Base-by-base conservation (phyloP, 2,888 invertebrate genomes). In the Macaria notata region DNA sequence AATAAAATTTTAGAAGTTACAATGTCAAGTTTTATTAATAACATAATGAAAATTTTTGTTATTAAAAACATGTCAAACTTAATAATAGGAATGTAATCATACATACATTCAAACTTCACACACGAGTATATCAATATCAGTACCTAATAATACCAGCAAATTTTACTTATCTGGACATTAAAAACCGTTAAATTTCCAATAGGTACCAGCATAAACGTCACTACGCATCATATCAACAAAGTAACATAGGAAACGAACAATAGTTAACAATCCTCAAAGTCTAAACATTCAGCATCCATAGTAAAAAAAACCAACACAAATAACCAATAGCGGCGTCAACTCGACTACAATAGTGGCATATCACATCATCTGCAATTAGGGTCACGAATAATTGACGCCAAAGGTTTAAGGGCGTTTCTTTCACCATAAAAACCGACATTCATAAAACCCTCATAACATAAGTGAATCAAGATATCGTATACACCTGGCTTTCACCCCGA, bases 341-440 rank as follows among this genome's bases (percentile, higher is more conserved):
- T 79, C 62, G 66, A 74, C 74, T 68, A 89, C 87, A 89, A 89
- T 84, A 64, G 71, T 41, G 56, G 69, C 81, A 61, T 90, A 90
- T 90, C 90, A 76, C 86, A 86, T 88, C 89, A 91, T 90, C 90
- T 87, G 77, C 87, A 89, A 89, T 90, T 88, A 88, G 89, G 90
- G 90, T 88, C 83, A 86, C 78, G 79, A 83, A 88, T 89, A 90
- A 90, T 88, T 88, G 88, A 86, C 84, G 86, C 77, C 75, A 82
- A 86, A 82, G 80, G 85, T 84, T 82, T 83, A 81, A 85, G 81
- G 86, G 87, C 81, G 84, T 78, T 81, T 73, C 79, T 81, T 81
- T 76, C 70, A 76, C 75, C 71, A 62, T 78, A 81, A 81, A 84
- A 79, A 80, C 76, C 80, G 71, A 83, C 83, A 83, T 81, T 81